Base-by-base conservation (phyloP, 2,888 invertebrate genomes). In the Protodeltote pygarga region DNA sequence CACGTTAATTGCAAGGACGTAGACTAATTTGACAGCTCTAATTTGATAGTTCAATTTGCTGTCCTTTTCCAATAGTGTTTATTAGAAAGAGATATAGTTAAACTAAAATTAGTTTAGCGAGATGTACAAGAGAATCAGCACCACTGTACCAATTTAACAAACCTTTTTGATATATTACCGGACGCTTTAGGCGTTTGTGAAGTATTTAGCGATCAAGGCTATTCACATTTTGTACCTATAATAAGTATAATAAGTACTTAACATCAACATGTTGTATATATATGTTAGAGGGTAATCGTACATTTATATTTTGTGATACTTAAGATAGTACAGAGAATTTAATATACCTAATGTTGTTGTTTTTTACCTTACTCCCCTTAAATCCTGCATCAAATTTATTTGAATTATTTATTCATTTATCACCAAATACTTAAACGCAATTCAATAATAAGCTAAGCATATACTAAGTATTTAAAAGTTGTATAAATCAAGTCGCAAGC, bases 261-360 rank as follows among this genome's bases (percentile, higher is more conserved):
- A 54, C 21, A 53, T 53, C 21, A 34, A 49, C 39, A 37, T 38
- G 44, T 57, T 74, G 65, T 73, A 73, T 69, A n/a, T n/a, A 67
- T 73, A 71, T 48, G 32, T 40, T 46, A 53, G 54, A 45, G 53
- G 52, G 48, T 66, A 59, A 50, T 47, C 35, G 44, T 53, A 71
- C 60, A 63, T 65, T 63, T 58, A 53, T 67, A 71, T 60, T 70
- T 77, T 80, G 81, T 81, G 82, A 83, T 80, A 83, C 65, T 64
- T 77, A 75, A 59, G 60, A 64, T 69, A 77, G 76, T 77, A 76
- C 72, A 69, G 44, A 61, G 32, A 40, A 54, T 47, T 44, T 55
- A 48, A 51, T 45, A 33, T 33, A n/a, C n/a, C 21, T 21, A 28
- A 2, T 1, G 8, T 29, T 28, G 37, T 31, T 40, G 59, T 50